Percentiles rank a stretch among this genome's conserved stretches.
These are phyloP conservation scores for Exocentrus adspersus DNA, from an alignment of 2,888 invertebrate genomes.

Conservation along the genomic window DNA sequence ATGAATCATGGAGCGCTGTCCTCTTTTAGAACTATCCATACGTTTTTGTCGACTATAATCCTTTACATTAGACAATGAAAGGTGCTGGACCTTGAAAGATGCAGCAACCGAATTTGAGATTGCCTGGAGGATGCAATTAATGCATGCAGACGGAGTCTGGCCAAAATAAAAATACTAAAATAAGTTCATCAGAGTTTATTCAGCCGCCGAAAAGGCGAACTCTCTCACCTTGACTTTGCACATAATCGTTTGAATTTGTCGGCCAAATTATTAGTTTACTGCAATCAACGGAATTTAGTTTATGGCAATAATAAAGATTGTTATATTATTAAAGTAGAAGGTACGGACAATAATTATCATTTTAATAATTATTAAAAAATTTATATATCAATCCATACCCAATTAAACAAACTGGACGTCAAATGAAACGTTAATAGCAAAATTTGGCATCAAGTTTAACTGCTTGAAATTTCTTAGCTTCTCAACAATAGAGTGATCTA, in stretches of 20 bases:
- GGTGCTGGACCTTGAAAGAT: constrained; percentile 49
- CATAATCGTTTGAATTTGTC: constrained; percentile 51
- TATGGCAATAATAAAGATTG: no score
- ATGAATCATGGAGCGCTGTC: background rate
- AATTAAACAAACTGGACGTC: no score
- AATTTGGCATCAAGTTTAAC: no score
- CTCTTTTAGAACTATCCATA: no score
- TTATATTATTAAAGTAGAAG: no score
- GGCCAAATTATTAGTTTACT: constrained; percentile 36
- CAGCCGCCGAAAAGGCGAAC: constrained; percentile 49
- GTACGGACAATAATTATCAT: no score
- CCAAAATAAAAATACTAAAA: constrained; percentile 52
- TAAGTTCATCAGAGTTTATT: constrained; percentile 56
- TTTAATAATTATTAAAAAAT: no score
- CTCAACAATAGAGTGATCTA: no score
- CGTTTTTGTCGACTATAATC: constrained; percentile 14
- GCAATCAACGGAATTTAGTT: background rate
- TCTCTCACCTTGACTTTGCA: constrained; percentile 55
- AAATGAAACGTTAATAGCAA: no score
- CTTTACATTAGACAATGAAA: constrained; percentile 46
- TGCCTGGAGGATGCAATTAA: constrained; percentile 63
- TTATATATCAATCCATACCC: no score
- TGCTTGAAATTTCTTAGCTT: no score
- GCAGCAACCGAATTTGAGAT: constrained; percentile 53
- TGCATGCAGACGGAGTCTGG: constrained; percentile 59